Evolutionary conservation across 2,888 invertebrate genomes (phyloP), one percentile per base, ranked within the genome.

Genomic region (Protophormia terraenovae): DNA sequence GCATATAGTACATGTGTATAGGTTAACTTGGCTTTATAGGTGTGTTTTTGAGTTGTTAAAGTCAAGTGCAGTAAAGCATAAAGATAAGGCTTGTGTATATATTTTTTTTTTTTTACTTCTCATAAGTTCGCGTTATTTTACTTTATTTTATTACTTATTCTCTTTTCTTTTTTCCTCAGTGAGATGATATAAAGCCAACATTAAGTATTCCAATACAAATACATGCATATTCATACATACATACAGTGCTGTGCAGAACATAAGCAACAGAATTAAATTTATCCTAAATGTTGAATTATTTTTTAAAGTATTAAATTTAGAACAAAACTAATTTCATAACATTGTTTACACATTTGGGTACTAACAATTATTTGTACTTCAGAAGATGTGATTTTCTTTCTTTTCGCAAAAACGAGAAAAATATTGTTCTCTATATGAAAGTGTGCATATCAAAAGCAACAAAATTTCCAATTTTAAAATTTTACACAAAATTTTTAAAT

Each of bases 1-100:
- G 6, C 19, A 27, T 5, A 45, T 41, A 66, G 27, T 24, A 16
- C 29, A 12, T 32, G 22, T 27, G 19, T 55, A 16, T n/a, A 12
- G 10, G 19, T 55, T 58, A 58, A 55, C 12, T 32, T 67, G 64
- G 1, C 50, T 67, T 41, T 45, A 27, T 29, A 32, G 64, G 45
- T 47, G 8, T 22, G 19, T 64, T 41, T 73, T 53, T 19, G 24
- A 77, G 55, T 60, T 53, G 16, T 67, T 67, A 77, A 81, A 77
- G 81, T 77, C 80, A 84, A 81, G 67, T 84, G 64, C 69, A 76
- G 47, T 58, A 47, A 76, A 41, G 47, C 79, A 72, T 71, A 71
- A 84, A 75, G 80, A 84, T 84, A 76, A 76, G 60, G 16, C 12
- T 58, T 16, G 14, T 60, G 16, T 35, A 16, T 14, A n/a, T n/a